Base-by-base conservation (phyloP, 2,888 invertebrate species). In the Eurytoma adleriae region DNA sequence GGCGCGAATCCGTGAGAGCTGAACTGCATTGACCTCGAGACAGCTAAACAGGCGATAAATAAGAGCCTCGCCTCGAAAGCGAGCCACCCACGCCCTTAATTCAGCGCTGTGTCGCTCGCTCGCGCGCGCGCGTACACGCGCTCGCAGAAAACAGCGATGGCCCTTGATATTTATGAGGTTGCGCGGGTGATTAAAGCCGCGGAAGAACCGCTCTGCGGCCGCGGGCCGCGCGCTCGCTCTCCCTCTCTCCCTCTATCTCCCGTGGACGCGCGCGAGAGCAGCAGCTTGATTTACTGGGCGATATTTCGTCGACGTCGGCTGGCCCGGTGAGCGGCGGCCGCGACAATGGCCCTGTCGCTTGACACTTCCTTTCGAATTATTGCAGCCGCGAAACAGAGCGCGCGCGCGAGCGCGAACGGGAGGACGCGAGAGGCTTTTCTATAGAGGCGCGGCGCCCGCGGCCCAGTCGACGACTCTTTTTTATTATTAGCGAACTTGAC, bases 341-440 rank as follows among this genome's bases (percentile, higher is more conserved):
- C 88, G 89, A 90, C 90, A 90, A 90, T 90, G 88, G 90, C 85
- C 85, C 72, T 64, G 78, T 83, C 88, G 87, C 87, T 87, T 87
- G 90, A 88, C 90, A 89, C 89, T 90, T 90, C 89, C 89, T 89
- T 90, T 89, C 89, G 87, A 88, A 88, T 88, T 88, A 88, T 88
- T 88, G 88, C 86, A 83, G 84, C 85, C 83, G 85, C 83, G 56
- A 69, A 18, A 40, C 30, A 40, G 62, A n/a, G n/a, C 18, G 48
- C 30, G 40, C 18, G 48, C n/a, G 16, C 27, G 30, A 61, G 24
- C 20, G 54, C 54, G 20, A 66, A 48, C 50, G 56, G 64, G 40
- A 70, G 61, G 52, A 48, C n/a, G n/a, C 40, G 40, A 56, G 68
- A 62, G 62, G 52, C 85, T 86, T 86, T 88, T 85, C 86, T 88